These are phyloP conservation scores for Cryptotis parvus DNA, from an alignment of 2,113 vertebrate species.

Conservation along the genomic window DNA sequence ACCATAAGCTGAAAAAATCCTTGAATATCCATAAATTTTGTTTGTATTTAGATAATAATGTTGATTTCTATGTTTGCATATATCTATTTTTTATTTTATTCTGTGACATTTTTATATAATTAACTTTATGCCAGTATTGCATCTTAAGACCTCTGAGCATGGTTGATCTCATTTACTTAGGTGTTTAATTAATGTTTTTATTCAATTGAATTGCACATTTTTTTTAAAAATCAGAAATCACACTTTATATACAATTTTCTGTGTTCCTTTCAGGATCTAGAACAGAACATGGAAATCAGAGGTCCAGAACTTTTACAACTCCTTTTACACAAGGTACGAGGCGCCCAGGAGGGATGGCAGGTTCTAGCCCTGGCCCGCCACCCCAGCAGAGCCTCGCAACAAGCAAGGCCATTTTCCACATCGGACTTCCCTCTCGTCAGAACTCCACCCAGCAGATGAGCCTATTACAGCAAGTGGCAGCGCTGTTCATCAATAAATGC, in stretches of 20 bases:
- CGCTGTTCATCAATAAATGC: no score
- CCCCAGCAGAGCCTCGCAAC: no score
- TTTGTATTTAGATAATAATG: no score
- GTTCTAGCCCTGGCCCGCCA: no score
- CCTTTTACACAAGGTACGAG: no score
- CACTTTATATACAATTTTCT: not conserved
- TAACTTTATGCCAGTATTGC: not conserved
- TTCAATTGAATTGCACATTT: not conserved
- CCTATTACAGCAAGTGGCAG: no score
- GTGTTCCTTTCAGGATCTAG: not conserved
- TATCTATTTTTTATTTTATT: not conserved
- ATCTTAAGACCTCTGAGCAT: not conserved
- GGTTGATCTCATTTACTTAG: slow-evolving; percentile 6
- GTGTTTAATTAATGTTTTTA: not conserved
- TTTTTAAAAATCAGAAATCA: not conserved
- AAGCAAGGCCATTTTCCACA: no score
- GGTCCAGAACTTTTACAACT: not conserved
- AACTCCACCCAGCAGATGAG: no score
- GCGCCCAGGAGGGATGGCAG: no score
- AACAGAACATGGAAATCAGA: not conserved
- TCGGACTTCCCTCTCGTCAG: no score
- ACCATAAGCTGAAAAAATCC: not conserved
- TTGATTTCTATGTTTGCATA: not conserved
- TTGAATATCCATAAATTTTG: no score
- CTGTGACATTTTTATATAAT: not conserved